Evolutionary conservation across 1,140 invertebrate species (phyloP), one percentile per base, ranked within the genome.

Genomic region (Brachionus rubens): DNA sequence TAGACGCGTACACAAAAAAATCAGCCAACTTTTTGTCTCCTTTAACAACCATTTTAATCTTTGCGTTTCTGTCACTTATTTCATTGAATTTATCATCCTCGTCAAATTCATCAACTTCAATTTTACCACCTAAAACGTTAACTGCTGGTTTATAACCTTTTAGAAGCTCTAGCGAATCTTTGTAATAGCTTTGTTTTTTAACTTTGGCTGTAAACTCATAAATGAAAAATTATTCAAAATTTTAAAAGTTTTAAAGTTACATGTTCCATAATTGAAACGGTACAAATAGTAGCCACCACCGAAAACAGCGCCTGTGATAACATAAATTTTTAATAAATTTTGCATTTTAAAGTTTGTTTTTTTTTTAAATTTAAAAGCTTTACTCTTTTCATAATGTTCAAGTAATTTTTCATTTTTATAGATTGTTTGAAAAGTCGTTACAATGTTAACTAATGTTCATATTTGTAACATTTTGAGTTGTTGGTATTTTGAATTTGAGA

Each of bases 101-200:
- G 24, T 65, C 59, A 28, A 65, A 65, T 2, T 65, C 43, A 24
- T 65, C 59, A 9, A 65, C 36, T 65, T 65, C 43, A n/a, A 65
- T 43, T 3, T 12, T 36, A 24, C 10, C 59, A 46, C 59, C 59
- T 1, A 65, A 41, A 2, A 21, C 30, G 2, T 65, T 19, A 21
- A 65, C 36, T 3, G 59, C 59, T 9, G 59, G 59, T 24, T 65
- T 41, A 14, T 65, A 65, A 9, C 59, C 59, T 24, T 65, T 65
- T 21, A 65, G 21, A 21, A 65, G 6, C 12, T 65, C 36, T 14
- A 65, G 24, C 6, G 59, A 21, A 12, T 65, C 59, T 4, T 19
- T 12, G 43, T 65, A 65, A 43, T 65, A 65, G 14, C 21, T 41
- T 65, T 43, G 40, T 21, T 65, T 65, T 3, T 16, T 65, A 43